Evolutionary conservation across 2,888 invertebrate species (phyloP).

Genomic region (Dynastes grantii): DNA sequence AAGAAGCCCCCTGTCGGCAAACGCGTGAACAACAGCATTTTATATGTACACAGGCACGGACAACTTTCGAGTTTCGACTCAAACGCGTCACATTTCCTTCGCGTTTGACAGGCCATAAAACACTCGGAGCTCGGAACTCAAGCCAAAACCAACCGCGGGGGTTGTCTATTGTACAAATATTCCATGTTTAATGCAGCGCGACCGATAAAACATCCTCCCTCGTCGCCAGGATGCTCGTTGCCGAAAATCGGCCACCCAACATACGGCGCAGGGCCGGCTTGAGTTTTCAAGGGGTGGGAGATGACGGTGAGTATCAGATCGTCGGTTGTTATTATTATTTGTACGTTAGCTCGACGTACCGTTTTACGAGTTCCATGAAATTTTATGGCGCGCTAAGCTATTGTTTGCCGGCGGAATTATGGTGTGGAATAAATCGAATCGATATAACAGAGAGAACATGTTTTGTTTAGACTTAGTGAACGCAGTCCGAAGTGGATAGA

Average conservation of each 20-base stretch:
- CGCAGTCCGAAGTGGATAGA: too few species aligned
- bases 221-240: background rate
- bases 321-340: slow-evolving; percentile 8
- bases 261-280: background rate
- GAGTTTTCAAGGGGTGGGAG: background rate
- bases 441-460: background rate
- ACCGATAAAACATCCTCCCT: slow-evolving; percentile 52
- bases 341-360: slow-evolving; percentile 27
- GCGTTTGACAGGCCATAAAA: slow-evolving; percentile 51
- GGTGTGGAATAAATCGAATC: background rate
- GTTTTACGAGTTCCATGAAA: slow-evolving; percentile 31
- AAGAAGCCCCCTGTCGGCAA: too few species aligned
- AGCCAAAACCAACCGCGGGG: slow-evolving; percentile 55
- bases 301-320: background rate
- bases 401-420: slow-evolving; percentile 33
- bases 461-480: slow-evolving; percentile 4
- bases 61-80: background rate
- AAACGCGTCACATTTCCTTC: slow-evolving; percentile 51
- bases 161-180: slow-evolving; percentile 59
- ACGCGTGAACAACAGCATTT: too few species aligned
- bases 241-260: slow-evolving; percentile 18
- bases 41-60: too few species aligned
- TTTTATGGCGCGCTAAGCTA: slow-evolving; percentile 43
- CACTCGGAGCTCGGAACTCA: slow-evolving; percentile 54
- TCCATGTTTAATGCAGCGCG: slow-evolving; percentile 59